These are phyloP conservation scores for Formica aserva DNA, from an alignment of 2,888 invertebrate species.

Conservation along the genomic window DNA sequence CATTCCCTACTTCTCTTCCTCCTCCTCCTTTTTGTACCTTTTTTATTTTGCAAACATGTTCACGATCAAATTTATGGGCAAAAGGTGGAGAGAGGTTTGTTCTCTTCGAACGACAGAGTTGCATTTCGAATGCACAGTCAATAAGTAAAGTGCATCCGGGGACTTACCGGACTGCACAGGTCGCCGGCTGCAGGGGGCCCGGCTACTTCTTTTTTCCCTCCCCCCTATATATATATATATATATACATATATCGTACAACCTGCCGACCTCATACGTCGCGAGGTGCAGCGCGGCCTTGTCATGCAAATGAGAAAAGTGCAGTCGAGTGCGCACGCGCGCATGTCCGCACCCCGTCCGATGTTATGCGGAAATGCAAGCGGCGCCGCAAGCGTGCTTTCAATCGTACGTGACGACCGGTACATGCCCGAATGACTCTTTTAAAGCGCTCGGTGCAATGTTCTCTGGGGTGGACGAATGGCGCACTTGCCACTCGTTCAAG, in stretches of 20 bases:
- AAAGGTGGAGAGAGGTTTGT: slow-evolving; percentile 52
- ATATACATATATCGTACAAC: slow-evolving; percentile 57
- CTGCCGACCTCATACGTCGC: slow-evolving; percentile 65
- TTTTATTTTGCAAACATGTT: slow-evolving; percentile 46
- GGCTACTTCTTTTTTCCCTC: slow-evolving; percentile 52
- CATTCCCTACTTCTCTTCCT: background rate
- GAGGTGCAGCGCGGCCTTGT: slow-evolving; percentile 79
- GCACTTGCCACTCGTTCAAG: background rate
- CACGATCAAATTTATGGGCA: slow-evolving; percentile 46
- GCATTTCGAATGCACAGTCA: slow-evolving; percentile 49
- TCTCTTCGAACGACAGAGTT: slow-evolving; percentile 5
- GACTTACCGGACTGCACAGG: slow-evolving; percentile 51
- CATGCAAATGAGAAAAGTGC: slow-evolving; percentile 82
- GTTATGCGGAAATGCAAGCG: slow-evolving; percentile 66
- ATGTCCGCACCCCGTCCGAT: background rate
- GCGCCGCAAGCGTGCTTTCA: slow-evolving; percentile 19
- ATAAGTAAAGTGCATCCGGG: slow-evolving; percentile 33
- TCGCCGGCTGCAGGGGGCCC: slow-evolving; percentile 64
- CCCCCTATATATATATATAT: slow-evolving; percentile 30
- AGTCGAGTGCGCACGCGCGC: slow-evolving; percentile 63
- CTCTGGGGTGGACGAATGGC: background rate
- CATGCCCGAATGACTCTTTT: slow-evolving; percentile 41
- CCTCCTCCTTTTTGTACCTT: background rate
- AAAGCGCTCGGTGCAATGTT: slow-evolving; percentile 32
- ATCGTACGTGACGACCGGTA: slow-evolving; percentile 35